Evolutionary conservation across 2,113 vertebrate genomes (phyloP).

Genomic region (Bubo scandiacus): DNA sequence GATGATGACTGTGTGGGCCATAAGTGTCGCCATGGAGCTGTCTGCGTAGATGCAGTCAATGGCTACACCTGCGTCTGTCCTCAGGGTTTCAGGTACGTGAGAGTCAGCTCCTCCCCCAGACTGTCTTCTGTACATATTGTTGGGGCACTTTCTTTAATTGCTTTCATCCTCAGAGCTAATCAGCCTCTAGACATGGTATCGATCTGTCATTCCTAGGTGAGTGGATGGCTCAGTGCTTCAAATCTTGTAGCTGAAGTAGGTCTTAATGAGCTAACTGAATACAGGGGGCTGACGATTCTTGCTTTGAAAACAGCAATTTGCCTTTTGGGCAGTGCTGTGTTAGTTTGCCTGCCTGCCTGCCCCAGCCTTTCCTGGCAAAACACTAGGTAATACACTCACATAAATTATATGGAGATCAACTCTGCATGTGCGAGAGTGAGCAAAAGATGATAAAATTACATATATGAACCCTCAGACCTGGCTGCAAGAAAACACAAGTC

Average conservation of each 20-base stretch:
- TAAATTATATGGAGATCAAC: not conserved
- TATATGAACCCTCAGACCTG: not conserved
- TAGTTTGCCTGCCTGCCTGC: not conserved
- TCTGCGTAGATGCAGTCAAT: constrained; percentile 89
- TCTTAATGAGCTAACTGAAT: not conserved
- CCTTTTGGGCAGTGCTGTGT: not conserved
- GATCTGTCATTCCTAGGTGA: fast-evolving
- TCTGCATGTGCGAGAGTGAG: not conserved
- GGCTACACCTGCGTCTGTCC: constrained; percentile 94
- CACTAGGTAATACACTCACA: not conserved
- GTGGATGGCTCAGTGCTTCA: not conserved
- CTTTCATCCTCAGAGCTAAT: not conserved
- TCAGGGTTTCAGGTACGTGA: constrained; percentile 92
- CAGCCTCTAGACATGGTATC: not conserved
- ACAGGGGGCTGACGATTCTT: not conserved
- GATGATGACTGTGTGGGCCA: constrained; percentile 89
- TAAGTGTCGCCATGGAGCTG: constrained; percentile 90
- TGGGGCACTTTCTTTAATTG: not conserved
- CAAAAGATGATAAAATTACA: not conserved
- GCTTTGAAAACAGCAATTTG: not conserved
- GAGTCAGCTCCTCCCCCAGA: not conserved
- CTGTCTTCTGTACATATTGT: not conserved
- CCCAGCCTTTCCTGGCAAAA: not conserved
- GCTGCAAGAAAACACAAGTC: not conserved
- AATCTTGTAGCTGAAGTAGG: not conserved